Conservation (phyloP, 2,797 vertebrate species). For the Catharus ustulatus region DNA sequence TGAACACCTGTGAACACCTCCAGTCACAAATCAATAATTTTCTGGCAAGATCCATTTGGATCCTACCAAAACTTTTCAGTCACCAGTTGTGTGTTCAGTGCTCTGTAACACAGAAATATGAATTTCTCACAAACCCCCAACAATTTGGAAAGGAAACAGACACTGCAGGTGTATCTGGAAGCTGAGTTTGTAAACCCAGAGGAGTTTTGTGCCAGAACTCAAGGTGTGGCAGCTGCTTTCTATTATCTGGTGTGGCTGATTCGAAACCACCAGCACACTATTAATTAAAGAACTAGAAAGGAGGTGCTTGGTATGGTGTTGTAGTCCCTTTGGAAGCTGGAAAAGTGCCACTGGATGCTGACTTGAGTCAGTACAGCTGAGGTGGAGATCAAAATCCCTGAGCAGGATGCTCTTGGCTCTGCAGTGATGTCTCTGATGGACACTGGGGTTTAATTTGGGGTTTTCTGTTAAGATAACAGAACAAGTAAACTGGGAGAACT, state of each 20-base stretch:
- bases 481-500: background rate
- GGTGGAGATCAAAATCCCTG: background rate
- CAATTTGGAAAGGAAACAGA: background rate
- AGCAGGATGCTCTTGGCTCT: background rate
- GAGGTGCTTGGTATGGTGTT: background rate
- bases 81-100: background rate
- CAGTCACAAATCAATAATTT: background rate
- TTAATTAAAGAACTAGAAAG: background rate
- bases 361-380: background rate
- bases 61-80: background rate
- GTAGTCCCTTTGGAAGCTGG: background rate
- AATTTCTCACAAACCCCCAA: background rate
- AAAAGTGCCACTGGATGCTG: background rate
- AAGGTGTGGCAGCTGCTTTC: background rate
- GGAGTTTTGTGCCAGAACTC: background rate
- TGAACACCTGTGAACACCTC: background rate
- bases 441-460: fast-evolving
- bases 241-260: background rate
- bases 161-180: background rate
- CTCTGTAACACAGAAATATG: fast-evolving
- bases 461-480: background rate
- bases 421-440: background rate
- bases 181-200: background rate
- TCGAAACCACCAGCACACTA: background rate
- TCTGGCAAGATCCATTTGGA: background rate